phyloP scores from a whole-genome alignment of 2,113 vertebrate genomes.

The Heliornis fulica region DNA sequence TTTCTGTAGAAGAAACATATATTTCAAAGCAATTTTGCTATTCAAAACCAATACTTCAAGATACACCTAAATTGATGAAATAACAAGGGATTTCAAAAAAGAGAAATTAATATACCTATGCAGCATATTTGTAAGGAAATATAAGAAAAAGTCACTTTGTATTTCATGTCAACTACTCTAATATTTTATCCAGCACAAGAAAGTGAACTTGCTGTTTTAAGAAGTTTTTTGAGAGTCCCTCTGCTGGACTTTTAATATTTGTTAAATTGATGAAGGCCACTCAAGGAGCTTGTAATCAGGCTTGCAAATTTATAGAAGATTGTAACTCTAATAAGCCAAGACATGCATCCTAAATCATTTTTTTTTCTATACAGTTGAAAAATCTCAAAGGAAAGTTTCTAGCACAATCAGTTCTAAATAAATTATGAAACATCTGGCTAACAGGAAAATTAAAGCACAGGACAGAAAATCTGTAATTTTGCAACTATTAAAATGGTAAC shows the following conservation, averaged over 20 bases:
- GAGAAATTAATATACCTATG: neutral
- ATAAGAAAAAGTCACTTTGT: neutral
- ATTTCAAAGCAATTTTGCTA: neutral
- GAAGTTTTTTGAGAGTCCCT: neutral
- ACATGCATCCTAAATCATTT: neutral
- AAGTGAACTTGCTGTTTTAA: neutral
- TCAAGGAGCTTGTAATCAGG: constrained; percentile 25
- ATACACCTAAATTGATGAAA: neutral
- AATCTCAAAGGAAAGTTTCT: neutral
- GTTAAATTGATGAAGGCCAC: constrained; percentile 8
- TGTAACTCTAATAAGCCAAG: neutral
- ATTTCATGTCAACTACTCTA: neutral
- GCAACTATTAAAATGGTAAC: neutral
- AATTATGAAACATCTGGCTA: neutral
- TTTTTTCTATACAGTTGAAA: neutral
- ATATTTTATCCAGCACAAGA: neutral
- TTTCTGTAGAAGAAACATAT: neutral
- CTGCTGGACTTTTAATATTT: neutral
- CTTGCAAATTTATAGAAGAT: neutral
- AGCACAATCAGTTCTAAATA: neutral
- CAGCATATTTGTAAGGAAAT: neutral
- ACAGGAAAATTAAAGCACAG: neutral
- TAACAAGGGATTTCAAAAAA: neutral
- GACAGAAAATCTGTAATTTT: neutral
- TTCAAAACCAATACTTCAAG: neutral